Evolutionary conservation across 2,888 invertebrate genomes (phyloP).

Genomic region (Eustalomyia histrio): DNA sequence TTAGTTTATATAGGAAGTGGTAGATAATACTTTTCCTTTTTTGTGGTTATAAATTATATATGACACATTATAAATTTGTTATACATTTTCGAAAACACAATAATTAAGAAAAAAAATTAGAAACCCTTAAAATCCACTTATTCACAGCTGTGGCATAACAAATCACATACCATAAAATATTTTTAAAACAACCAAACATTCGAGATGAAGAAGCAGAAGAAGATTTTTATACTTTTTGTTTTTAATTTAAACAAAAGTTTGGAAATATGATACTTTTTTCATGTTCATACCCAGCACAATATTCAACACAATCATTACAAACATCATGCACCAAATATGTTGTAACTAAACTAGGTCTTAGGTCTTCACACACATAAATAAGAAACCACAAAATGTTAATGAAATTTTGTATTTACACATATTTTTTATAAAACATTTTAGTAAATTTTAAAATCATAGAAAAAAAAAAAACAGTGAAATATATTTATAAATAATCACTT

Average conservation of each 20-base stretch:
- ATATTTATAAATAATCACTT: slow-evolving; percentile 14
- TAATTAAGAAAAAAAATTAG: not conserved
- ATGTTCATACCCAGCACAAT: not conserved
- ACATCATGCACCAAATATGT: not conserved
- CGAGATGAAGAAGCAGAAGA: not conserved
- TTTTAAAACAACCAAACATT: slow-evolving; percentile 9
- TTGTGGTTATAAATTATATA: not conserved
- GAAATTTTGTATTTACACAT: slow-evolving; percentile 4
- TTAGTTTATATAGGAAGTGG: not conserved
- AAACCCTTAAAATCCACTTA: slow-evolving; percentile 22
- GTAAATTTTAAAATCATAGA: not conserved
- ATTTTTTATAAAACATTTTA: not conserved
- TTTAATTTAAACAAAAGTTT: slow-evolving; percentile 2
- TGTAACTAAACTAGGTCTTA: not conserved
- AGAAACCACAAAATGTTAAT: slow-evolving; percentile 16
- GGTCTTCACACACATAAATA: not conserved
- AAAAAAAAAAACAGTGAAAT: not conserved
- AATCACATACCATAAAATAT: slow-evolving; percentile 52
- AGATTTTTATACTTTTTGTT: slow-evolving; percentile 6
- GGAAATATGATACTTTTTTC: slow-evolving; percentile 27
- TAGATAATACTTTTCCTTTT: not conserved
- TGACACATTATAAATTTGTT: slow-evolving; percentile 18
- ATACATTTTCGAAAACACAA: not conserved
- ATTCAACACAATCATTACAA: not conserved
- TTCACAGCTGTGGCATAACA: slow-evolving; percentile 65